Evolutionary conservation across 2,113 vertebrate genomes (phyloP).

Genomic region (Neoarius graeffei): DNA sequence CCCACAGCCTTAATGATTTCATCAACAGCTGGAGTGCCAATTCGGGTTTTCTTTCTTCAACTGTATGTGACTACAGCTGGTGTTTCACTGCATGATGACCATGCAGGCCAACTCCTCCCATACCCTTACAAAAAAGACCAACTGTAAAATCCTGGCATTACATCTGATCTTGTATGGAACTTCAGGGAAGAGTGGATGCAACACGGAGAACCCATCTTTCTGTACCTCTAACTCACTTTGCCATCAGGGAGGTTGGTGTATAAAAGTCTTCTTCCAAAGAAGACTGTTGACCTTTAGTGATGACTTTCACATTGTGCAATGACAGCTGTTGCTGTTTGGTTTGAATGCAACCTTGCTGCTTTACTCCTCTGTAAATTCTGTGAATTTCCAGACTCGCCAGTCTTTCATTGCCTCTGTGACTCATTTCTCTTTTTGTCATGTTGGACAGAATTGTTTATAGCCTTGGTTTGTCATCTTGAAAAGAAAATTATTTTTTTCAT

Average conservation of each 20-base stretch:
- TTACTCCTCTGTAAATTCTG: background rate
- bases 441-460: background rate
- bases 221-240: background rate
- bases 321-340: background rate
- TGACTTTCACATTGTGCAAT: background rate
- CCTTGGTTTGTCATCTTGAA: background rate
- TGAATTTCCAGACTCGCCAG: background rate
- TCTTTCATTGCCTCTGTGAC: background rate
- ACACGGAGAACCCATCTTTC: background rate
- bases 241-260: background rate
- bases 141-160: background rate
- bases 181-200: background rate
- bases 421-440: background rate
- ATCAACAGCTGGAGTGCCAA: background rate
- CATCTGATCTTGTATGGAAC: background rate
- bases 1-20: background rate
- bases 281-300: background rate
- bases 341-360: background rate
- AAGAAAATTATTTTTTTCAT: background rate
- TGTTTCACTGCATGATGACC: background rate
- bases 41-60: background rate
- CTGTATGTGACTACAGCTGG: too few species aligned
- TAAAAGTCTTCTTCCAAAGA: background rate
- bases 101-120: background rate
- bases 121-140: background rate